Percentiles rank a stretch among this genome's conserved stretches.
Evolutionary conservation across 2,113 vertebrate species (phyloP).

Genomic region (Acanthisitta chloris): DNA sequence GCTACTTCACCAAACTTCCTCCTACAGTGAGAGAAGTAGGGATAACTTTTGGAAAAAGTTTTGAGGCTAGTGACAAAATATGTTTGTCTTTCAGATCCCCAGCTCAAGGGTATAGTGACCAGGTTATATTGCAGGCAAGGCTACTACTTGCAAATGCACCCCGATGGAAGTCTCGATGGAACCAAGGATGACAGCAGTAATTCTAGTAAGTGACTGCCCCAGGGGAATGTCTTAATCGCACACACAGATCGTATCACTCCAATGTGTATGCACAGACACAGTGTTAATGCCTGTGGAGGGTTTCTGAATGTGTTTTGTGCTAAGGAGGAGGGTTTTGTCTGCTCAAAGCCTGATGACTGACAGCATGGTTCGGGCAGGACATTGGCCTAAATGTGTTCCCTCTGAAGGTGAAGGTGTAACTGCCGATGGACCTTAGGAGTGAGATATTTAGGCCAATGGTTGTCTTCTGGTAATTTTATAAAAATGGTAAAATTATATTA

Average conservation of each 20-base stretch:
- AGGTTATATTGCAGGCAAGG: constrained; percentile 99
- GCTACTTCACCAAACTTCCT: constrained; percentile 43
- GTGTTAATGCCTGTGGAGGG: background rate
- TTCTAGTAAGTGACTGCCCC: constrained; percentile 85
- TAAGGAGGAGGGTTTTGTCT: background rate
- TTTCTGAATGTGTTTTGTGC: background rate
- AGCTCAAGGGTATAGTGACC: constrained; percentile 99
- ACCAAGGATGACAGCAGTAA: constrained; percentile 99
- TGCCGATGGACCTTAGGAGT: background rate
- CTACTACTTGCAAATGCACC: constrained; percentile 99
- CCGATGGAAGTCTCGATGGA: constrained; percentile 99
- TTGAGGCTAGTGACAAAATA: constrained; percentile 73
- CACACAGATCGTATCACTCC: background rate
- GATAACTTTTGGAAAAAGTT: constrained; percentile 28
- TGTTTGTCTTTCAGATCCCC: constrained; percentile 93
- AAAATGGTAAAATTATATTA: background rate
- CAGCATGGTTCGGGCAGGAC: background rate
- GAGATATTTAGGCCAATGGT: constrained; percentile 3
- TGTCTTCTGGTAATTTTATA: background rate
- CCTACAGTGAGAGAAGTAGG: constrained; percentile 39
- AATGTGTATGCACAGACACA: background rate
- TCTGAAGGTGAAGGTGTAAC: background rate
- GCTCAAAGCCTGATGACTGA: background rate
- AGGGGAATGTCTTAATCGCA: constrained; percentile 15
- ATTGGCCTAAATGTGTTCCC: constrained; percentile 1